A percentile compares a stretch with the other conserved stretches of the same genome.
These are phyloP conservation scores for Bellardia bayeri DNA, from an alignment of 2,888 invertebrate genomes.

Conservation along the genomic window DNA sequence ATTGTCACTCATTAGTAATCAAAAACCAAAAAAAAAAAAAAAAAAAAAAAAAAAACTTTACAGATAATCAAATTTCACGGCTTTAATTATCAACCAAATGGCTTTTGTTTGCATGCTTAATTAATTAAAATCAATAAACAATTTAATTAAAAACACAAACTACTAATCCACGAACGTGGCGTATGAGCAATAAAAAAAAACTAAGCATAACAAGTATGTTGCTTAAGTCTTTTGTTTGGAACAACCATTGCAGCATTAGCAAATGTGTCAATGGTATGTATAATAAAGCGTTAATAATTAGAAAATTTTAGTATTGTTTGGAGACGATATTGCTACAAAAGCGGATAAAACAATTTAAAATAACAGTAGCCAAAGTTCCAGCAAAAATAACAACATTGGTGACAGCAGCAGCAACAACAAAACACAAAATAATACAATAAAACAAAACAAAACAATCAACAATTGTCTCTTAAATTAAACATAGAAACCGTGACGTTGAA, in stretches of 20 bases:
- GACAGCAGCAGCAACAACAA: slow-evolving; percentile 24
- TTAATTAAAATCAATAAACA: slow-evolving; percentile 1
- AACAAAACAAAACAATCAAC: slow-evolving; percentile 61
- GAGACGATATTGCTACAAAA: slow-evolving; percentile 35
- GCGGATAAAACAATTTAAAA: slow-evolving; percentile 56
- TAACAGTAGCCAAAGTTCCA: slow-evolving; percentile 67
- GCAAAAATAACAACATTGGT: slow-evolving; percentile 52
- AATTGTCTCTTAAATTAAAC: slow-evolving; percentile 70
- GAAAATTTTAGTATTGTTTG: slow-evolving; percentile 26
- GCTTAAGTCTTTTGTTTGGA: slow-evolving; percentile 43
- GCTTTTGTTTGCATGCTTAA: not conserved
- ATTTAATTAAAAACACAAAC: slow-evolving; percentile 4
- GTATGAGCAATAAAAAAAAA: slow-evolving; percentile 23
- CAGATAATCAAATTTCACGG: not conserved
- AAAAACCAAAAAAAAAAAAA: not conserved
- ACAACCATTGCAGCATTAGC: not conserved
- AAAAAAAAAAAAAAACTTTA: not conserved
- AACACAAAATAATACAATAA: slow-evolving; percentile 24
- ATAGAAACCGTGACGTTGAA: slow-evolving; percentile 71
- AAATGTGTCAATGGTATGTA: slow-evolving; percentile 1
- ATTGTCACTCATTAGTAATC: not conserved
- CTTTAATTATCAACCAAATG: not conserved
- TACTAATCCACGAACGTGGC: not conserved
- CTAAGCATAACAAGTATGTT: slow-evolving; percentile 19
- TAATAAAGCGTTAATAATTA: slow-evolving; percentile 60